Evolutionary conservation across 2,113 vertebrate genomes (phyloP).

Genomic region (Erpornis zantholeuca): DNA sequence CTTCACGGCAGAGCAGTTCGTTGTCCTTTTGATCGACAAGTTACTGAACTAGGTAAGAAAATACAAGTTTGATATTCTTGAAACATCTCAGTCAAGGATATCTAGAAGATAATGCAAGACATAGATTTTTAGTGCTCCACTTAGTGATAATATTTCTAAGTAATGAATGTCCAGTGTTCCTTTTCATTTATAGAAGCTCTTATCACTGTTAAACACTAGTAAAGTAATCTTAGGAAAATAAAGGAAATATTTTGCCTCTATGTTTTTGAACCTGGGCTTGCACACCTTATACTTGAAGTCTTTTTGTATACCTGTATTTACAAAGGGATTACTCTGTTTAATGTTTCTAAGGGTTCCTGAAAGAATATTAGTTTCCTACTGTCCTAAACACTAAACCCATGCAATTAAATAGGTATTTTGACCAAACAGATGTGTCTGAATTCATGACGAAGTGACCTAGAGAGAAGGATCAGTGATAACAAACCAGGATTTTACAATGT

Average conservation of each 20-base stretch:
- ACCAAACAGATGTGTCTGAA: not conserved
- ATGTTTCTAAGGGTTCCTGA: not conserved
- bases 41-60: slow-evolving; percentile 90
- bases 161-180: not conserved
- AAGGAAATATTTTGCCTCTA: not conserved
- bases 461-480: not conserved
- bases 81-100: not conserved
- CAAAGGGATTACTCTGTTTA: not conserved
- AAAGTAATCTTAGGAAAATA: not conserved
- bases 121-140: not conserved
- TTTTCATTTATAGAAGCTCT: not conserved
- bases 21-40: slow-evolving; percentile 96
- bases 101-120: not conserved
- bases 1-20: slow-evolving; percentile 93
- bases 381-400: not conserved
- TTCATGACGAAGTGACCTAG: not conserved
- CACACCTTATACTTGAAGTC: not conserved
- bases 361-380: not conserved
- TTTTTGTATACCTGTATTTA: not conserved
- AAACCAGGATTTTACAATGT: not conserved
- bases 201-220: not conserved
- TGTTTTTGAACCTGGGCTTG: not conserved
- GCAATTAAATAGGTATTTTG: not conserved
- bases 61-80: not conserved
- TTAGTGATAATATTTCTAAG: not conserved